Base-by-base conservation (phyloP, 2,888 invertebrate genomes). In the Lamellibrachia satsuma region DNA sequence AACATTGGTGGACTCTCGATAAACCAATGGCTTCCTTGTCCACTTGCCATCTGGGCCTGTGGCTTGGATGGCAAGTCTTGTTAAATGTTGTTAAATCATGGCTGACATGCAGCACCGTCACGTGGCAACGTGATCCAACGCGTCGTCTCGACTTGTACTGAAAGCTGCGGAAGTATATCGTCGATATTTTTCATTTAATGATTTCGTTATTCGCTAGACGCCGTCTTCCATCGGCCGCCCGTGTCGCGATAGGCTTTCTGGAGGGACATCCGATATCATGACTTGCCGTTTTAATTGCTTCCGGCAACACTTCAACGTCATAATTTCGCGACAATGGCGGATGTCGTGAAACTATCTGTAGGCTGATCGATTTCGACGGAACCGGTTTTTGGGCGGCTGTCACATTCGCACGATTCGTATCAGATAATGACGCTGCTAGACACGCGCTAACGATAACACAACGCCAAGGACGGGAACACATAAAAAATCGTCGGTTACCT, bases 271-370 rank as follows among this genome's bases (percentile, higher is more conserved):
- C 22, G 75, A 75, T 75, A 75, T 75, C n/a, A 75, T n/a, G 75
- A 75, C 75, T 75, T 75, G 75, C 75, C 75, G 75, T 75, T 75
- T 75, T 75, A 75, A 75, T 75, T 75, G 75, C 75, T 75, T 75
- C 75, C 75, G 75, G 75, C n/a, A 75, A 75, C 75, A 75, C 75
- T 75, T 75, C 75, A 75, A 75, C 75, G 75, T 75, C 75, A 75
- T 75, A 75, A 75, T 75, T 75, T 22, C 22, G 75, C 75, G 75
- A 75, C 75, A 75, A 75, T 75, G 75, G 75, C 75, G 75, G 75
- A 75, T 75, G 75, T 75, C 75, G n/a, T 75, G n/a, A 22, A 75
- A 15, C 75, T 75, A 15, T 75, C 75, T 3, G 22, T 22, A 4
- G 75, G 3, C 75, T 1, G 75, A 75, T 75, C 75, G 75, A 75